These are phyloP conservation scores for Hypsibius dujardini DNA, from an alignment of 1,140 invertebrate genomes.

Conservation along the genomic window DNA sequence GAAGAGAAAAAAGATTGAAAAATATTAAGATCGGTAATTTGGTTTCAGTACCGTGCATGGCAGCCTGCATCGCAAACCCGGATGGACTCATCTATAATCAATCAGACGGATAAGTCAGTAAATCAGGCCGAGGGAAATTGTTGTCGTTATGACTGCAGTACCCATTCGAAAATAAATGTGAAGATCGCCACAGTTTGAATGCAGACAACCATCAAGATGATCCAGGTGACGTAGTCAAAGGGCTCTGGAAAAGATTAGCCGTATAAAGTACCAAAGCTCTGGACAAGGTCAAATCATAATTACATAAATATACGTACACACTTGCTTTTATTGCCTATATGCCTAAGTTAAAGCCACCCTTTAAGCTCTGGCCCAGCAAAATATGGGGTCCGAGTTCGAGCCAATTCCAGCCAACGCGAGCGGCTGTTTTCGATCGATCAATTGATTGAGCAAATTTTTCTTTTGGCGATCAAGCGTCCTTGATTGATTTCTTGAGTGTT, in stretches of 20 bases:
- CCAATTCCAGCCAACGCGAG: neutral
- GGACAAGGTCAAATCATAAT: too few relatives aligned
- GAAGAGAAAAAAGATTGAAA: neutral
- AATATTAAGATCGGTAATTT: neutral
- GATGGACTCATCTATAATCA: constrained; percentile 52
- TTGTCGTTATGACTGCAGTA: too few relatives aligned
- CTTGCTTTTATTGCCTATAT: too few relatives aligned
- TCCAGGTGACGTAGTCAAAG: constrained; percentile 94
- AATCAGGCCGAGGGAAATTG: too few relatives aligned
- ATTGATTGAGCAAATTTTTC: too few relatives aligned
- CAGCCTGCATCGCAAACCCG: constrained; percentile 78
- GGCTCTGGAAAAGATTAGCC: constrained; percentile 51
- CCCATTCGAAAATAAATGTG: constrained; percentile 93
- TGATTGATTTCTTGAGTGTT: too few relatives aligned
- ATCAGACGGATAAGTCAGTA: too few relatives aligned
- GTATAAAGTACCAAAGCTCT: neutral
- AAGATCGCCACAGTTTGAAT: constrained; percentile 90
- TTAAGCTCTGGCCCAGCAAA: too few relatives aligned
- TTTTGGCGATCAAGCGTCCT: too few relatives aligned
- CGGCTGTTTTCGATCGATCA: too few relatives aligned
- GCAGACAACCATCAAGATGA: constrained; percentile 82
- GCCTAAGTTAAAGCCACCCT: too few relatives aligned
- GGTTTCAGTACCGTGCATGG: constrained; percentile 7
- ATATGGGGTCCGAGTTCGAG: neutral
- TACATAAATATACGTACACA: too few relatives aligned